Percentiles rank a stretch among this genome's conserved stretches.
Evolutionary conservation across 2,797 vertebrate species (phyloP).

Genomic region (Pangasius larnaudii): DNA sequence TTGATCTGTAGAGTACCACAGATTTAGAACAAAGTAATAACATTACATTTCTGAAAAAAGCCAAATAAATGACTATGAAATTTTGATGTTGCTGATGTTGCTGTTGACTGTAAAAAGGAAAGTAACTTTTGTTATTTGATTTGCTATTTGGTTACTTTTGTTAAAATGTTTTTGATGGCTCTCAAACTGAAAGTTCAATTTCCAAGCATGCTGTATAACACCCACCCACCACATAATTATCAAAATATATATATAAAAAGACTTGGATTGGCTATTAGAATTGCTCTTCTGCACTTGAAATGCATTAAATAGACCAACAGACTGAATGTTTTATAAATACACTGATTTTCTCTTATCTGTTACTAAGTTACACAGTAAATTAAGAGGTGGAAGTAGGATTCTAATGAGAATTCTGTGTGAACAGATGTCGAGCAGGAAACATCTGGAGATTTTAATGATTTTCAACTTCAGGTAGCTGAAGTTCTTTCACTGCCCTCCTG

Average conservation of each 20-base stretch:
- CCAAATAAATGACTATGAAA: not conserved
- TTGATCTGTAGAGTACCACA: constrained; percentile 83
- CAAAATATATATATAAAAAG: constrained; percentile 64
- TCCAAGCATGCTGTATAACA: constrained; percentile 65
- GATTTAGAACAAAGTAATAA: not conserved
- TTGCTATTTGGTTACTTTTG: not conserved
- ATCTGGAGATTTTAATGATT: constrained; percentile 56
- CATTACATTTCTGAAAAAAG: constrained; percentile 35
- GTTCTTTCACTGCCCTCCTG: constrained; percentile 59
- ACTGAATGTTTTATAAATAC: constrained; percentile 23
- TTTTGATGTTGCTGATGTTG: not conserved
- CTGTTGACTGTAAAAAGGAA: not conserved
- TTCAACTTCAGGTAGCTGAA: constrained; percentile 59
- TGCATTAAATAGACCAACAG: constrained; percentile 28
- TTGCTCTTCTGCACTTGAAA: constrained; percentile 30
- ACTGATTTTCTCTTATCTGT: constrained; percentile 35
- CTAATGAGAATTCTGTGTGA: constrained; percentile 42
- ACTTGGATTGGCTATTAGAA: constrained; percentile 75
- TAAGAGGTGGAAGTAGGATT: not conserved
- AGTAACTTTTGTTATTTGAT: not conserved
- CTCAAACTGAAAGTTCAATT: constrained; percentile 33
- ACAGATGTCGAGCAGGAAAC: constrained; percentile 26
- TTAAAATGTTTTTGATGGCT: not conserved
- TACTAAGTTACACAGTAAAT: constrained; percentile 16
- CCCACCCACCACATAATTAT: constrained; percentile 69